These are phyloP conservation scores for Ganaspis sp. DNA, from an alignment of 1,140 invertebrate species.

Conservation along the genomic window DNA sequence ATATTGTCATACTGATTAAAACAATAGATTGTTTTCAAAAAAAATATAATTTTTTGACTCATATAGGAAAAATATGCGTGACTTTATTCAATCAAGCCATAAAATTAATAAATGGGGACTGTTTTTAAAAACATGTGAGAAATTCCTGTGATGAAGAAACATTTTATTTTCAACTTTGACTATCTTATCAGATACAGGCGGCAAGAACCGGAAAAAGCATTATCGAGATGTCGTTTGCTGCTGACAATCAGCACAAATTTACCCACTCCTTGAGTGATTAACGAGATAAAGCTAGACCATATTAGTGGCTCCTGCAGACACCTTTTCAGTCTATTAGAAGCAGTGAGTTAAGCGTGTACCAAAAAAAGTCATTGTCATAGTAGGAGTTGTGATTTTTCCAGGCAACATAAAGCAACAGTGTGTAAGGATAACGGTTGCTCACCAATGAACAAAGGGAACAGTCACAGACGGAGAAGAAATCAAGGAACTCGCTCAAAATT, in stretches of 20 bases:
- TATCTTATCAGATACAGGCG: slow-evolving; percentile 24
- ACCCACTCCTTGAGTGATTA: slow-evolving; percentile 21
- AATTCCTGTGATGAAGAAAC: background rate
- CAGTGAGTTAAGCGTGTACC: background rate
- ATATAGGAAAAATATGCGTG: background rate
- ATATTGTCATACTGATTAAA: too few species aligned
- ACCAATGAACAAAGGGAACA: slow-evolving; percentile 66
- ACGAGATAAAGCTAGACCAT: slow-evolving; percentile 28
- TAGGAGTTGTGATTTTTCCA: slow-evolving; percentile 27
- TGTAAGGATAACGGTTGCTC: slow-evolving; percentile 59
- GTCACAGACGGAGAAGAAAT: slow-evolving; percentile 57
- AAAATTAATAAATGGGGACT: background rate
- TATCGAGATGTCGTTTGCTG: slow-evolving; percentile 28
- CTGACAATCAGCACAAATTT: slow-evolving; percentile 18
- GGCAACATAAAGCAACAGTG: slow-evolving; percentile 52
- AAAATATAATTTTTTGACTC: too few species aligned
- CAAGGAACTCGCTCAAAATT: slow-evolving; percentile 59
- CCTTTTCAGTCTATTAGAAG: slow-evolving; percentile 20
- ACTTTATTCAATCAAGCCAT: background rate
- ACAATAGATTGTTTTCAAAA: too few species aligned
- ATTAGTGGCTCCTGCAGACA: slow-evolving; percentile 12
- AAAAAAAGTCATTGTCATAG: background rate
- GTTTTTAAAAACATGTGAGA: background rate
- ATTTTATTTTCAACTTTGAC: slow-evolving; percentile 20
- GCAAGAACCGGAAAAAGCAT: slow-evolving; percentile 28